Percentiles rank a stretch among this genome's conserved stretches.
phyloP scores from a whole-genome alignment of 2,113 vertebrate species.

The Archilochus colubris region DNA sequence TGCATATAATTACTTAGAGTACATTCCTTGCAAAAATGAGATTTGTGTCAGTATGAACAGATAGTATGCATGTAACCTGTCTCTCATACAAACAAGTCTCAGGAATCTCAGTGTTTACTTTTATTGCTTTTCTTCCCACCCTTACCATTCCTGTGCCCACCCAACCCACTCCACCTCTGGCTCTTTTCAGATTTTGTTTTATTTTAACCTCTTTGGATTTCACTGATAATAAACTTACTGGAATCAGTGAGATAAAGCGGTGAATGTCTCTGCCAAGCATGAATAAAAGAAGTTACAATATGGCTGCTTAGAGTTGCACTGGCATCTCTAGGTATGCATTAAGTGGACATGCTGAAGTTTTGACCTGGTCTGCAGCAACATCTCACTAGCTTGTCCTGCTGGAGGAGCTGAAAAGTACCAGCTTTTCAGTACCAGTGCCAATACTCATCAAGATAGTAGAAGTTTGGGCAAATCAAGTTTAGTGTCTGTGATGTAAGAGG shows the following conservation, averaged over 20 bases:
- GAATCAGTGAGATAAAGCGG: background rate
- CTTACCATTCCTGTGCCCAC: background rate
- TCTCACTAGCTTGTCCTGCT: background rate
- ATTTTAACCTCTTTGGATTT: constrained; percentile 1
- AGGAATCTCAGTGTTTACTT: background rate
- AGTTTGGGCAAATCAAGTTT: background rate
- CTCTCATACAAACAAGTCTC: background rate
- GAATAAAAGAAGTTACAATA: background rate
- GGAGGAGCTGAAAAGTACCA: background rate
- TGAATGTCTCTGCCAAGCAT: background rate
- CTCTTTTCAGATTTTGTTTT: background rate
- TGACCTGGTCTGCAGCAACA: background rate
- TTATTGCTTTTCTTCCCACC: background rate
- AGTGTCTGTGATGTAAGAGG: fast-evolving
- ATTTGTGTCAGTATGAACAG: background rate
- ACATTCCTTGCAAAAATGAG: background rate
- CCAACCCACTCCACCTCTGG: too few relatives aligned
- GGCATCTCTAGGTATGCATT: background rate
- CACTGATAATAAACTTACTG: background rate
- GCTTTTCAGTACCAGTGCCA: too few relatives aligned
- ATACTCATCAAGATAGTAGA: background rate
- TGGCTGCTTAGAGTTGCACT: background rate
- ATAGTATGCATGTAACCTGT: background rate
- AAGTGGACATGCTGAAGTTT: background rate
- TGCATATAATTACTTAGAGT: background rate